These are phyloP conservation scores for Lagodon rhomboides DNA, from an alignment of 2,797 vertebrate genomes.

Conservation along the genomic window DNA sequence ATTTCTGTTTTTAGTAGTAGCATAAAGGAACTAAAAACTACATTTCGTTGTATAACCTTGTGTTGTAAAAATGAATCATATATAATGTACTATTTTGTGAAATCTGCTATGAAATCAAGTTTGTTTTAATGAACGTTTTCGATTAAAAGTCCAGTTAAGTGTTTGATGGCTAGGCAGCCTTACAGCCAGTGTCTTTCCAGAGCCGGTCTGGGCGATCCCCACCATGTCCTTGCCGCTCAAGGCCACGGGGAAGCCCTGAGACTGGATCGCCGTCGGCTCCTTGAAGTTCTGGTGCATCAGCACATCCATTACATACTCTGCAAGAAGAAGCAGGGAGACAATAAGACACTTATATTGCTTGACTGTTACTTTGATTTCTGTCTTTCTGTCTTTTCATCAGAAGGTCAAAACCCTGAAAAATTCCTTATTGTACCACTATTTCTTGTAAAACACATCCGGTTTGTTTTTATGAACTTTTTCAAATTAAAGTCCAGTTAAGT, in stretches of 20 bases:
- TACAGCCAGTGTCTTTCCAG: constrained; percentile 97
- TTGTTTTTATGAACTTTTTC: too few species aligned
- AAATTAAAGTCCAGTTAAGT: too few species aligned
- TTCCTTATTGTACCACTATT: not conserved
- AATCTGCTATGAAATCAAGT: not conserved
- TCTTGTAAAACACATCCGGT: not conserved
- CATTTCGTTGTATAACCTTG: too few species aligned
- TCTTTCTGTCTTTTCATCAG: not conserved
- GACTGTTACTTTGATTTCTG: not conserved
- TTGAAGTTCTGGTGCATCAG: constrained; percentile 95
- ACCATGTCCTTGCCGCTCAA: constrained; percentile 97
- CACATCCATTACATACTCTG: constrained; percentile 97
- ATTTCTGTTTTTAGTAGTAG: too few species aligned
- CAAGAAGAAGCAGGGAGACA: constrained; percentile 35
- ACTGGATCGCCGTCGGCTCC: constrained; percentile 97
- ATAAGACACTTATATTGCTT: not conserved
- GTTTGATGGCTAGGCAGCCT: constrained; percentile 49
- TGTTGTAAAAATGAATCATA: too few species aligned
- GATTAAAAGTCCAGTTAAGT: not conserved
- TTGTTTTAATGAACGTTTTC: not conserved
- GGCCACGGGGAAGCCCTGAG: constrained; percentile 95
- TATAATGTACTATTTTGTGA: not conserved
- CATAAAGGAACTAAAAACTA: too few species aligned
- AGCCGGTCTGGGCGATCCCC: constrained; percentile 98
- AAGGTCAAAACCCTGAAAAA: not conserved